Percentiles rank a stretch among this genome's conserved stretches.
phyloP scores from a whole-genome alignment of 1,140 invertebrate species.

The Theocolax elegans region DNA sequence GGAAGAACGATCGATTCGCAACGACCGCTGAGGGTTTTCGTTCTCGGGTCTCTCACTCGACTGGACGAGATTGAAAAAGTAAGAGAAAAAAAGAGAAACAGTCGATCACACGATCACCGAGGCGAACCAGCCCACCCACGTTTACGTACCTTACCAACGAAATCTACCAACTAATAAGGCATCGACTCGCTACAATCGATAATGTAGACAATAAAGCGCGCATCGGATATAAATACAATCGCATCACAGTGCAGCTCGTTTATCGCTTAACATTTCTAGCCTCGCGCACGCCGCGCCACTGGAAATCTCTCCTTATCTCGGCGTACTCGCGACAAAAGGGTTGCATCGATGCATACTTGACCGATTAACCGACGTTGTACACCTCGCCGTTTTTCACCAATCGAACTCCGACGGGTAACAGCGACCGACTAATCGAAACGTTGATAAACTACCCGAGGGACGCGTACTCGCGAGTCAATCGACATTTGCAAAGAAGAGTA shows the following conservation, averaged over 20 bases:
- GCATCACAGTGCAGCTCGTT: conserved; percentile 26
- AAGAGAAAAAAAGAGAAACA: no score
- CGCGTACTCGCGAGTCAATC: no score
- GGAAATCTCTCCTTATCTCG: not conserved
- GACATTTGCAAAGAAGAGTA: no score
- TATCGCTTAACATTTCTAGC: conserved; percentile 11
- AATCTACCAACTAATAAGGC: conserved; percentile 41
- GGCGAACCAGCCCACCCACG: not conserved
- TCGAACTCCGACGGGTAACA: no score
- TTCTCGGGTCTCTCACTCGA: conserved; percentile 3
- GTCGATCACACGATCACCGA: no score
- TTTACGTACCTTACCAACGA: conserved; percentile 4
- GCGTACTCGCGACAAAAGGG: no score
- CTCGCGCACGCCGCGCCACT: not conserved
- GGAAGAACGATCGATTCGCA: no score
- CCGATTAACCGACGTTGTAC: no score
- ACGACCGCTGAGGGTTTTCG: conserved; percentile 26
- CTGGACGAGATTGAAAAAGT: not conserved
- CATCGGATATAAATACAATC: conserved; percentile 12
- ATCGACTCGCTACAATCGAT: conserved; percentile 15
- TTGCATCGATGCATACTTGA: no score
- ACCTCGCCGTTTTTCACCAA: no score
- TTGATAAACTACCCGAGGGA: no score
- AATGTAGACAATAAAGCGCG: conserved; percentile 5
- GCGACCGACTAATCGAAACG: no score